Conservation (phyloP, 2,113 vertebrate genomes). For the Pluvianellus socialis region DNA sequence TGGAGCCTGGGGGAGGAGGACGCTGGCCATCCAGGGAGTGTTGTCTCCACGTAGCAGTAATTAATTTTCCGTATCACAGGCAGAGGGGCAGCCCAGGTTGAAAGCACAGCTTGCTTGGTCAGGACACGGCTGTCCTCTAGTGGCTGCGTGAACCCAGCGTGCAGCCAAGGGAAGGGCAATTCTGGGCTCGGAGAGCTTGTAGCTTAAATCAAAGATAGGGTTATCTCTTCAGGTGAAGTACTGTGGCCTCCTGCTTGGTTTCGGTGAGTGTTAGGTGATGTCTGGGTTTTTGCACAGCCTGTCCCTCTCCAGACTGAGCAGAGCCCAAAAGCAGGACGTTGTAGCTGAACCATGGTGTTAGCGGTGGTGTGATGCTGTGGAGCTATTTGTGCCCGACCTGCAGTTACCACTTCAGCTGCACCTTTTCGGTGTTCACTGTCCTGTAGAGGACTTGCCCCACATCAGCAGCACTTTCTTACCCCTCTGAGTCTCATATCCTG, state of each 20-base stretch:
- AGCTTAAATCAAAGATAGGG: not conserved
- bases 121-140: not conserved
- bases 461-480: not conserved
- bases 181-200: not conserved
- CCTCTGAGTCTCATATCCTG: not conserved
- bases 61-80: not conserved
- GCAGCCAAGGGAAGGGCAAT: not conserved
- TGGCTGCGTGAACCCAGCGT: not conserved
- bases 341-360: not conserved
- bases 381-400: not conserved
- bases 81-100: not conserved
- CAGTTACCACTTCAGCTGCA: not conserved
- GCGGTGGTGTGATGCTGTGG: not conserved
- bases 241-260: not conserved
- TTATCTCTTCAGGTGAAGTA: not conserved
- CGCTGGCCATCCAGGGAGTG: not conserved
- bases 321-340: not conserved
- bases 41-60: not conserved
- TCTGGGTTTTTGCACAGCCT: not conserved
- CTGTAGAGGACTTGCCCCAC: not conserved
- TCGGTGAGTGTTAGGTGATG: not conserved
- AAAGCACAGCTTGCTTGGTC: not conserved
- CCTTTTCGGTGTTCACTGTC: not conserved
- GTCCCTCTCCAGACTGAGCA: not conserved
- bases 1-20: not conserved